These are phyloP conservation scores for Zaprionus nigranus DNA, from an alignment of 1,140 invertebrate species.

Conservation along the genomic window DNA sequence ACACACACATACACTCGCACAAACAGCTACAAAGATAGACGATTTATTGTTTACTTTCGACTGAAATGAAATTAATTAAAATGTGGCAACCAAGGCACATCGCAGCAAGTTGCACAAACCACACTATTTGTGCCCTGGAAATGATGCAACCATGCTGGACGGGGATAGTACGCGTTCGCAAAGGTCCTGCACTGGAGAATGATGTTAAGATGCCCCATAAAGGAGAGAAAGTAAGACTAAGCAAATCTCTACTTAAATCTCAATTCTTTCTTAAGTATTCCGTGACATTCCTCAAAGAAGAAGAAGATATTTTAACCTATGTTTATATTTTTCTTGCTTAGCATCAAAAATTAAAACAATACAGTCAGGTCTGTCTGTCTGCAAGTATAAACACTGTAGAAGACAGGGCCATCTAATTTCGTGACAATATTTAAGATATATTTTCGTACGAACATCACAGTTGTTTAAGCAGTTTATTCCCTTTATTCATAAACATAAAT, in stretches of 20 bases:
- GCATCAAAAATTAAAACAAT: neutral
- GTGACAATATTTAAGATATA: neutral
- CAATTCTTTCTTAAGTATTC: too few species aligned
- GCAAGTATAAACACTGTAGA: neutral
- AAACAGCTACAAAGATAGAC: neutral
- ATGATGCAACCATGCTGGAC: neutral
- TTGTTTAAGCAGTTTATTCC: too few species aligned
- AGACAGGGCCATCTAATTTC: neutral
- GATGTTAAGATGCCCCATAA: too few species aligned
- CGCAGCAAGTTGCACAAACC: neutral
- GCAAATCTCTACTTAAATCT: too few species aligned
- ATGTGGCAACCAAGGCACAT: constrained; percentile 2
- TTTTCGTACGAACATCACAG: neutral
- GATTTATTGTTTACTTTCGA: constrained; percentile 3
- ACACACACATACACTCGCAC: neutral
- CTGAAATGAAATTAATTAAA: constrained; percentile 7
- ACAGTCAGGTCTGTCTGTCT: neutral
- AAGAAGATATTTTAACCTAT: too few species aligned
- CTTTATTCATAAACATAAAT: too few species aligned
- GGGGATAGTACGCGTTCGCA: neutral
- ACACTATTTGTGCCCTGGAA: neutral
- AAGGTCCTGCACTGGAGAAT: neutral
- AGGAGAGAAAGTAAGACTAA: too few species aligned
- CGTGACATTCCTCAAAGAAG: too few species aligned
- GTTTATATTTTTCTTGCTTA: too few species aligned